Evolutionary conservation across 2,113 vertebrate genomes (phyloP), one percentile per base, ranked within the genome.

Genomic region (Desmodus rotundus): DNA sequence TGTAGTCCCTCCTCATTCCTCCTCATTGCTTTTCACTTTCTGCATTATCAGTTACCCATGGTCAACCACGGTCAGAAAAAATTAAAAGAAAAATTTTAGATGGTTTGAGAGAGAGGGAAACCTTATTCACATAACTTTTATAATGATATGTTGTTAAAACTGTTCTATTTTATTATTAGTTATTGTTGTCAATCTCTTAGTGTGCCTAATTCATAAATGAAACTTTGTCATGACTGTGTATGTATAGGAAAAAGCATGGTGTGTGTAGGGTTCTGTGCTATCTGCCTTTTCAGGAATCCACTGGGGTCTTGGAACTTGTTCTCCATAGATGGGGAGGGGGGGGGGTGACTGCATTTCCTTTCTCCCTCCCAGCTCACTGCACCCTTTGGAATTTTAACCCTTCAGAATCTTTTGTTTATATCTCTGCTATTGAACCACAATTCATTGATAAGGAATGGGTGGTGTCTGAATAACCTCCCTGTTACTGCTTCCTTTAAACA

Each of bases 401-500:
- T 88, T 91, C 45, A 9, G 36, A 38, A 38, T 50, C 45, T 50
- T 81, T 81, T 73, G 74, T 84, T 41, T 81, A 24, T 36, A 58
- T n/a, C 41, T 68, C 80, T 96, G 65, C 36, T 43, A 19, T 0
- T 43, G 84, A 93, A 87, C 88, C 68, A 16, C 76, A 80, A 86
- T 50, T 84, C 94, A 50, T 24, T 4, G 33, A 91, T 58, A 84
- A 97, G 88, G 47, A 92, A 92, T 65, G 67, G 67, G 74, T 50
- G 31, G 76, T 67, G 77, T 95, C 95, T 94, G 78, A 89, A 91
- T 87, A 78, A 85, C n/a, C n/a, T n/a, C 33, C 83, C 50, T 92
- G 84, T 97, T 80, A 95, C 84, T 0, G 14, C 24, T 61, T 92
- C 87, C 93, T 93, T 94, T 94, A 92, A 96, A 97, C 65, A 47